Evolutionary conservation across 1,140 invertebrate species (phyloP).

Genomic region (Chymomyza costata): DNA sequence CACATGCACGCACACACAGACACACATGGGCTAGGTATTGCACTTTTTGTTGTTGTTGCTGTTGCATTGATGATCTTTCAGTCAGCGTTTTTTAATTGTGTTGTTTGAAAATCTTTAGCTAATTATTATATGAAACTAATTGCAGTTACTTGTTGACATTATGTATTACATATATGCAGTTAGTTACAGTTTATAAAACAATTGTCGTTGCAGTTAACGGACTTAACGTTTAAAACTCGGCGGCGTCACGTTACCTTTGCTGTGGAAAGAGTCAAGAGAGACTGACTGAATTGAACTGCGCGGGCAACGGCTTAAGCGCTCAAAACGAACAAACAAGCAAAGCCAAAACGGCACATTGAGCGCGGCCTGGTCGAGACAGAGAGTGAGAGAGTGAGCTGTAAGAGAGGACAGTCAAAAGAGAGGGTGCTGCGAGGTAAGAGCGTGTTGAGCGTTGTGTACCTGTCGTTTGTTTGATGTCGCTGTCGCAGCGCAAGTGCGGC

Average conservation of each 20-base stretch:
- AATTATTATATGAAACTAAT: too few species aligned
- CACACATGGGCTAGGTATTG: slow-evolving; percentile 1
- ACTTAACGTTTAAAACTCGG: slow-evolving; percentile 22
- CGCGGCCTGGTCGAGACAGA: slow-evolving; percentile 7
- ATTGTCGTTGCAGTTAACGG: slow-evolving; percentile 11
- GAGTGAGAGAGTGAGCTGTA: slow-evolving; percentile 7
- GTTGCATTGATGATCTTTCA: slow-evolving; percentile 17
- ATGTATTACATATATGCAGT: too few species aligned
- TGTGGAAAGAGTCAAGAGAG: too few species aligned
- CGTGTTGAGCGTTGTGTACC: slow-evolving; percentile 32
- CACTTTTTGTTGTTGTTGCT: slow-evolving; percentile 11
- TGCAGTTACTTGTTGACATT: too few species aligned
- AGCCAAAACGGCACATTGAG: slow-evolving; percentile 34
- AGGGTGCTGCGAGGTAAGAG: slow-evolving; percentile 18
- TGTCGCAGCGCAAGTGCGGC: slow-evolving; percentile 65
- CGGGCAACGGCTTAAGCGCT: too few species aligned
- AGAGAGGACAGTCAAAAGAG: slow-evolving; percentile 8
- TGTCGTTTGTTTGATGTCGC: too few species aligned
- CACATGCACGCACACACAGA: slow-evolving; percentile 7
- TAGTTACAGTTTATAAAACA: too few species aligned
- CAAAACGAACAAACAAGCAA: slow-evolving; percentile 7
- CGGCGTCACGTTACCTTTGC: slow-evolving; percentile 20
- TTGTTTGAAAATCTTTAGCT: slow-evolving; percentile 1
- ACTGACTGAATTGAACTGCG: too few species aligned
- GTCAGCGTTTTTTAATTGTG: slow-evolving; percentile 20